phyloP scores from a whole-genome alignment of 1,140 invertebrate genomes.

The Orius insidiosus region DNA sequence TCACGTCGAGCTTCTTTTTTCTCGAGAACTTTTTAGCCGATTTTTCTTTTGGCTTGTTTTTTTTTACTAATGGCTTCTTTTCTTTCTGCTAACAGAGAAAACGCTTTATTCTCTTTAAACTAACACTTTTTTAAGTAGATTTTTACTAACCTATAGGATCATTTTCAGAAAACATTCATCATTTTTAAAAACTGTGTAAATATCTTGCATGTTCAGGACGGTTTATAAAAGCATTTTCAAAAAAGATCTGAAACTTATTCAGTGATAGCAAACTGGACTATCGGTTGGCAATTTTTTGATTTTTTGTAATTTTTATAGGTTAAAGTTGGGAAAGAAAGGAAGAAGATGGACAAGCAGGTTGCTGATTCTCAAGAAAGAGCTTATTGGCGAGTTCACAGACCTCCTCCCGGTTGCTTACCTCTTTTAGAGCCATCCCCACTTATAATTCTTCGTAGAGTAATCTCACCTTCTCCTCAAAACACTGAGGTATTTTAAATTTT shows the following conservation, averaged over 20 bases:
- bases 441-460: conserved; percentile 29
- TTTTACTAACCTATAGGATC: no score
- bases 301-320: conserved; percentile 33
- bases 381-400: conserved; percentile 89
- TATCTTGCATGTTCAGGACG: no score
- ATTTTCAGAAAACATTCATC: no score
- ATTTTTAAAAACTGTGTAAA: no score
- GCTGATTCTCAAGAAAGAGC: conserved; percentile 90
- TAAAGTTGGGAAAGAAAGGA: conserved; percentile 73
- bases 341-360: conserved; percentile 89
- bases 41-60: conserved; percentile 3
- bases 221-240: no score
- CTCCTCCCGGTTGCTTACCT: conserved; percentile 69
- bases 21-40: not conserved
- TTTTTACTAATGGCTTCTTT: not conserved
- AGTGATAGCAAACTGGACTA: no score
- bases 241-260: no score
- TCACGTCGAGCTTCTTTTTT: conserved; percentile 1
- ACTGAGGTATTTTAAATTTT: conserved; percentile 5
- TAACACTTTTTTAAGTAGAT: no score
- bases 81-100: no score
- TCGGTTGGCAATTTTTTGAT: no score
- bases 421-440: conserved; percentile 71
- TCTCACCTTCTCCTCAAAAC: conserved; percentile 4
- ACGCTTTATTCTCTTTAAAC: no score